Conservation (phyloP, 2,113 vertebrate genomes). For the Sclerurus mexicanus region DNA sequence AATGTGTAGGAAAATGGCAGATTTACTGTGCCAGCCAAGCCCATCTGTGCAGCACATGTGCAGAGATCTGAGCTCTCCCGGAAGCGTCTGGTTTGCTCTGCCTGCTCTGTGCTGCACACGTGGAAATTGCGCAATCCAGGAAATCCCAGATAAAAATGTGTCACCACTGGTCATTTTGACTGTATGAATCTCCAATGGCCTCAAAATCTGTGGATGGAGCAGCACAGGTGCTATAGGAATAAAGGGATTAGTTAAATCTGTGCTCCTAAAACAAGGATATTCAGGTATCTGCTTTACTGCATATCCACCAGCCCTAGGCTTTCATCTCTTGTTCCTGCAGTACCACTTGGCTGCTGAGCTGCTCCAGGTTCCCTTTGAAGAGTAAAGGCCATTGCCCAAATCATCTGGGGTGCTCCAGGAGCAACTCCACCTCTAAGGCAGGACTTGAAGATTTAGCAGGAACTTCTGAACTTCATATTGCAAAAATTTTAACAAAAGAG, state of each 20-base stretch:
- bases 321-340: neutral
- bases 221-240: neutral
- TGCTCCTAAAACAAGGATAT: neutral
- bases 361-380: neutral
- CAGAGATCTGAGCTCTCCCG: neutral
- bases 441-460: neutral
- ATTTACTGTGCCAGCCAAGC: constrained; percentile 11
- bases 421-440: neutral
- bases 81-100: neutral
- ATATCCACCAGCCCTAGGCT: neutral
- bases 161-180: neutral
- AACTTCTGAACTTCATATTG: neutral
- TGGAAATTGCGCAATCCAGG: neutral
- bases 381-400: neutral
- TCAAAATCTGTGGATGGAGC: neutral
- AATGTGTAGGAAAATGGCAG: neutral
- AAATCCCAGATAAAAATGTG: neutral
- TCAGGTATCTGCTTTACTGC: neutral
- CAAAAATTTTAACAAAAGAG: neutral
- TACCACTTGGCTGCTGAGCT: neutral
- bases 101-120: neutral
- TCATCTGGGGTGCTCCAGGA: neutral
- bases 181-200: neutral
- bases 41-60: constrained; percentile 55
- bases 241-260: neutral